phyloP scores from a whole-genome alignment of 1,140 invertebrate species.

The Ceratosolen fusciceps region DNA sequence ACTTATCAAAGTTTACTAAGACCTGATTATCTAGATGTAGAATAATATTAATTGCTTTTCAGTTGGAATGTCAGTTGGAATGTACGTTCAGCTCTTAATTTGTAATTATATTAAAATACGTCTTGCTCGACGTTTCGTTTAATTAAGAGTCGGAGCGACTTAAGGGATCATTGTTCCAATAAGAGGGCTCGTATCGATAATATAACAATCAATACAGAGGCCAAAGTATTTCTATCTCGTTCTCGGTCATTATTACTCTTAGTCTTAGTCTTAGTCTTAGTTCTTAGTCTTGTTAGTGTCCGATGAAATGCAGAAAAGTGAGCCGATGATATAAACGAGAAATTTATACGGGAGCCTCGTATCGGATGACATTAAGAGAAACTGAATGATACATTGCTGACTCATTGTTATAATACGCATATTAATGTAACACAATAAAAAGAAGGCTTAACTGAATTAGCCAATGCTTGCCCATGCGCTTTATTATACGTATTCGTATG shows the following conservation, averaged over 20 bases:
- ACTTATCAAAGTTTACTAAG: slow-evolving; percentile 70
- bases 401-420: neutral
- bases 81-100: slow-evolving; percentile 29
- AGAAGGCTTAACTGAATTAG: neutral
- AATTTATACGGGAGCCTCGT: neutral
- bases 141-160: too few species aligned
- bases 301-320: too few species aligned
- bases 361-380: slow-evolving; percentile 23
- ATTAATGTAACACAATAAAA: slow-evolving; percentile 1
- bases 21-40: slow-evolving; percentile 61
- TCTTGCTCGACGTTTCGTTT: neutral
- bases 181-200: too few species aligned
- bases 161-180: too few species aligned
- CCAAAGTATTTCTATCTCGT: too few species aligned
- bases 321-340: neutral
- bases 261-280: too few species aligned
- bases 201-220: too few species aligned
- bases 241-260: neutral
- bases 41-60: slow-evolving; percentile 46
- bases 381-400: slow-evolving; percentile 23
- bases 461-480: slow-evolving; percentile 31
- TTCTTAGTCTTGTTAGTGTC: too few species aligned
- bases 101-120: slow-evolving; percentile 12
- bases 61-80: neutral
- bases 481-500: neutral